Evolutionary conservation across 2,797 vertebrate genomes (phyloP), one percentile per base, ranked within the genome.

Genomic region (Oreortyx pictus): DNA sequence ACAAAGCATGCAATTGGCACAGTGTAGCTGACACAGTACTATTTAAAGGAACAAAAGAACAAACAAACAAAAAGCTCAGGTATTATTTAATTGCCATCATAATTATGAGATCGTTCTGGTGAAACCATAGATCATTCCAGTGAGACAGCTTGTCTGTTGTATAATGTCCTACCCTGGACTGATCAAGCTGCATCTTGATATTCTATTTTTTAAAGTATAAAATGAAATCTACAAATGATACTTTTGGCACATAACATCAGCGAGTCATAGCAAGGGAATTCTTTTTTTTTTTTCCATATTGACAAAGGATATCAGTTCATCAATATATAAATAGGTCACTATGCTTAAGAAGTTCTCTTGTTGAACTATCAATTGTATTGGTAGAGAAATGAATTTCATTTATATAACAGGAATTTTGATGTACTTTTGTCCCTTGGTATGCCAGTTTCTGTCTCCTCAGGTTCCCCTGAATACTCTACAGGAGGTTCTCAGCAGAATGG

Each of bases 221-320:
- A 78, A 92, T 54, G 39, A 61, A 14, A 59, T 29, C 18, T 56
- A n/a, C 16, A 86, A 78, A 66, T 86, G 24, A 25, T 20, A 15
- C 2, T 0, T 39, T 73, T 73, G 64, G 60, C 29, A 66, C 66
- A 47, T 61, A 27, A 37, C 0, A 0, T 68, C 29, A 65, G 57
- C 41, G 54, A 49, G 54, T 59, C n/a, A 86, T 83, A 89, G 81
- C 46, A 90, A 75, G 37, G 27, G 6, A 78, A 70, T 83, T 29
- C 27, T 16, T 27, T 88, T 4, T 14, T 60, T 78, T 82, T 88
- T 6, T 14, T 57, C 11, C 22, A 33, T 79, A 25, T 71, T 89
- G 61, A 35, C 6, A 23, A 60, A 83, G 47, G 14, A 52, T 59
- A 29, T 10, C 22, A 41, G 39, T 41, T 41, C 39, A 52, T 60